Evolutionary conservation across 2,113 vertebrate genomes (phyloP), one percentile per base, ranked within the genome.

Genomic region (Prionailurus bengalensis): DNA sequence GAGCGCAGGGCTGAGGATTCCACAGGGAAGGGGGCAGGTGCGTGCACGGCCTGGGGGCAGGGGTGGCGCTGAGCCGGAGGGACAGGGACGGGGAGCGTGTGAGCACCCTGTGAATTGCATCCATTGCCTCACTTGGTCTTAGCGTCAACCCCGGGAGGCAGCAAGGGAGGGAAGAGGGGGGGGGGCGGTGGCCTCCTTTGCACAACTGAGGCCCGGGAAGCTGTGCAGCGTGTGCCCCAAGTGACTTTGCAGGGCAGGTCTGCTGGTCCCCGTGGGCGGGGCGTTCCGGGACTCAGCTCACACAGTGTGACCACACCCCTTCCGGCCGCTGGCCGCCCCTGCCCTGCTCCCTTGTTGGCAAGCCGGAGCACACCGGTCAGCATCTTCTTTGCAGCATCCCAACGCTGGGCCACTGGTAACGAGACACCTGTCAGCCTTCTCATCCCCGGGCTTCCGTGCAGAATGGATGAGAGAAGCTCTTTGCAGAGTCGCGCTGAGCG

Each of bases 391-490:
- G 66, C 65, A 31, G 3, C 7, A 27, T 45, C 89, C n/a, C 70
- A 0, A 3, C 0, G 1, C 94, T 1, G 25, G 76, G 58, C 7
- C 0, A 9, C 89, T 8, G 82, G 65, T 87, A 68, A 91, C 0
- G 11, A 93, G 97, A 81, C 91, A 89, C 97, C 92, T 86, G 84
- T 89, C 76, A 27, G 81, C 81, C 92, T 88, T 79, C 90, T 23
- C 61, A 0, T 89, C 88, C 93, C 85, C 21, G 5, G 86, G 80
- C 71, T 83, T 91, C 53, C 0, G 74, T 1, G 58, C 61, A 33
- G 89, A 83, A 31, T 3, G 65, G 91, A 96, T 42, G 82, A 97
- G 91, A 97, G 73, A 2, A 25, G 87, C 79, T 53, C 83, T 81
- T n/a, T 21, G 91, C 74, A 19, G 92, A 65, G 7, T 36, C 8